A percentile compares a stretch with the other conserved stretches of the same genome.
Conservation (phyloP, 2,113 vertebrate species). For the Bettongia penicillata region DNA sequence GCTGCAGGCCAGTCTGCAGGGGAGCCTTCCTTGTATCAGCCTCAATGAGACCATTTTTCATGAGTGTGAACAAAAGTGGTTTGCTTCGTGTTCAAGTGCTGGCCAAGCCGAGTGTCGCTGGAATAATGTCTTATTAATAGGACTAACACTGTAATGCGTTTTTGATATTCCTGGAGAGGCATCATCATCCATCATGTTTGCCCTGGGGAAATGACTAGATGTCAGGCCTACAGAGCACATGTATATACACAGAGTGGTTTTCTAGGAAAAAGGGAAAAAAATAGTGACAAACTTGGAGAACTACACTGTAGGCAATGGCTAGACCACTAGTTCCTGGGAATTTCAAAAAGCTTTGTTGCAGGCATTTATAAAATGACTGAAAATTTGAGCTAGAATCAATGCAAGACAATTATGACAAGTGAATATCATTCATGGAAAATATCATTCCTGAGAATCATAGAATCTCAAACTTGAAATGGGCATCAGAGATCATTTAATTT, state of each 20-base stretch:
- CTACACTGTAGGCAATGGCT: neutral
- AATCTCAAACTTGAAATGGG: neutral
- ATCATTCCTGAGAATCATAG: neutral
- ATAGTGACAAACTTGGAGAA: neutral
- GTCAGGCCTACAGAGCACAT: neutral
- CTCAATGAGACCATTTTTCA: constrained; percentile 24
- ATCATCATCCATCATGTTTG: constrained; percentile 20
- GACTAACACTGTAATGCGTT: neutral
- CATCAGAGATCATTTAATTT: neutral
- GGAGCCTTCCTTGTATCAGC: neutral
- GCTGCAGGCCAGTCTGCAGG: neutral
- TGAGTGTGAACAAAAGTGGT: neutral
- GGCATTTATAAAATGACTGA: neutral
- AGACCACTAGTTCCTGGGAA: neutral
- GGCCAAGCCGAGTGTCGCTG: neutral
- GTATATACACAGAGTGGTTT: neutral
- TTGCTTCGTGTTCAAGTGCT: constrained; percentile 24
- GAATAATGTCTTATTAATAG: constrained; percentile 35
- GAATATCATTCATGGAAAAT: neutral
- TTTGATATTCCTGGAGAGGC: constrained; percentile 20
- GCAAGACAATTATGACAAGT: neutral
- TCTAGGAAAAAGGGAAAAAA: neutral
- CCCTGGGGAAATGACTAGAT: constrained; percentile 13
- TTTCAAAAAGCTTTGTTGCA: neutral
- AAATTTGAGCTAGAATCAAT: neutral